Percentiles rank a stretch among this genome's conserved stretches.
phyloP scores from a whole-genome alignment of 1,140 invertebrate species.

The Lutraria rhynchaena region DNA sequence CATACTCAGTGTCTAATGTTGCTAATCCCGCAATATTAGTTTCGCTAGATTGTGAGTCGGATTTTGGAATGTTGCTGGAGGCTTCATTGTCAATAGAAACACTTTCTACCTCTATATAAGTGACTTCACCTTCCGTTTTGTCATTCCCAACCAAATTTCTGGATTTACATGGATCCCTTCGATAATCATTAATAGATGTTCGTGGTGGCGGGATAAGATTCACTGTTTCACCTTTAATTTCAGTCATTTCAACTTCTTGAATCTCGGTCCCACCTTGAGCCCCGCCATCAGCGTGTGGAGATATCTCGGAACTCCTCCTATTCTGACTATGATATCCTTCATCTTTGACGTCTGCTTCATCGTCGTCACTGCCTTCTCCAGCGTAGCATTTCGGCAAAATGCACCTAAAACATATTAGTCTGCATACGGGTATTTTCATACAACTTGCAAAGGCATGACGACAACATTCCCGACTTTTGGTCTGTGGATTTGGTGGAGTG shows the following conservation, averaged over 20 bases:
- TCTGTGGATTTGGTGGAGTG: constrained; percentile 39
- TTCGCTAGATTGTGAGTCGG: background rate
- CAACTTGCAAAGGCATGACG: constrained; percentile 39
- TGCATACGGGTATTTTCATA: constrained; percentile 52
- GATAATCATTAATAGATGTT: constrained; percentile 24
- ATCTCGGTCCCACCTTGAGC: constrained; percentile 22
- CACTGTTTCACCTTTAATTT: constrained; percentile 43
- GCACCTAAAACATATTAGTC: constrained; percentile 49
- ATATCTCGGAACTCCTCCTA: constrained; percentile 46
- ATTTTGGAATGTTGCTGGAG: constrained; percentile 19
- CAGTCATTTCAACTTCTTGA: constrained; percentile 50
- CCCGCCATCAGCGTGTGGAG: constrained; percentile 1
- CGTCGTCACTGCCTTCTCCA: constrained; percentile 48
- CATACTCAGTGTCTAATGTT: constrained; percentile 22
- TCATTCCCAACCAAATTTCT: background rate
- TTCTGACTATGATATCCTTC: constrained; percentile 57
- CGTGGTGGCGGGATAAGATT: constrained; percentile 24
- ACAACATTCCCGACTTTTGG: constrained; percentile 53
- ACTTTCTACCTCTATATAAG: constrained; percentile 57
- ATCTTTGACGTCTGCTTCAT: constrained; percentile 32
- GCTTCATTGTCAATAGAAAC: constrained; percentile 4
- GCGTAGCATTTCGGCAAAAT: constrained; percentile 48
- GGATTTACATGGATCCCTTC: constrained; percentile 24
- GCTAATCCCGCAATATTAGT: background rate
- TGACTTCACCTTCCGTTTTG: constrained; percentile 9